Base-by-base conservation (phyloP, 2,888 invertebrate species). In the Protophormia terraenovae region DNA sequence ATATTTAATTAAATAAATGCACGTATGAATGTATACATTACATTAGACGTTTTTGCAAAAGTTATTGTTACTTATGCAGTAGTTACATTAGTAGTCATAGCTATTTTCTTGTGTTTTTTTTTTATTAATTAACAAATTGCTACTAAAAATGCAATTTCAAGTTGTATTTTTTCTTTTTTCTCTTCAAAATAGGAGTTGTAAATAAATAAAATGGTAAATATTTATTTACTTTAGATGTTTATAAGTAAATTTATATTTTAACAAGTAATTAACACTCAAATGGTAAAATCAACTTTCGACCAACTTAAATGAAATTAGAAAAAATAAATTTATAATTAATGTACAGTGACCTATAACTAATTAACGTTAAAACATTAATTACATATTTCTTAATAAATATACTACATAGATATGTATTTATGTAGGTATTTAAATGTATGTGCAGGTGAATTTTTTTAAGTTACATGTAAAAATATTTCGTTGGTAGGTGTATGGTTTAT, bases 271-370 rank as follows among this genome's bases (percentile, higher is more conserved):
- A 84, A 66, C 75, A 76, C 69, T 58, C 58, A 76, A 76, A 66
- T 80, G 84, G 84, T 19, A 47, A 84, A 69, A 58, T 24, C 75
- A 64, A 50, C 75, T 80, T 80, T 77, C 66, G 35, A 55, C 45
- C 12, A 50, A 29, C n/a, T 38, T 19, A 38, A 62, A 53, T 50
- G 19, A 72, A 69, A 41, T 64, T 27, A 16, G 3, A 53, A 35
- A 10, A 64, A 41, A 50, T 41, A 29, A 35, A 16, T 53, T 62
- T 45, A 4, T 60, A 60, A 38, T 58, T 78, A 35, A 38, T 69
- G 22, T 32, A 67, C 22, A 81, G 60, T 75, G 67, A 81, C 73
- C 73, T 50, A 73, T 60, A 55, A 58, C 66, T 45, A 72, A 58
- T 81, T 80, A 50, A 45, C 12, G 16, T 8, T 16, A 16, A 58